Conservation (phyloP, 2,888 invertebrate genomes). For the Polydrusus tereticollis region DNA sequence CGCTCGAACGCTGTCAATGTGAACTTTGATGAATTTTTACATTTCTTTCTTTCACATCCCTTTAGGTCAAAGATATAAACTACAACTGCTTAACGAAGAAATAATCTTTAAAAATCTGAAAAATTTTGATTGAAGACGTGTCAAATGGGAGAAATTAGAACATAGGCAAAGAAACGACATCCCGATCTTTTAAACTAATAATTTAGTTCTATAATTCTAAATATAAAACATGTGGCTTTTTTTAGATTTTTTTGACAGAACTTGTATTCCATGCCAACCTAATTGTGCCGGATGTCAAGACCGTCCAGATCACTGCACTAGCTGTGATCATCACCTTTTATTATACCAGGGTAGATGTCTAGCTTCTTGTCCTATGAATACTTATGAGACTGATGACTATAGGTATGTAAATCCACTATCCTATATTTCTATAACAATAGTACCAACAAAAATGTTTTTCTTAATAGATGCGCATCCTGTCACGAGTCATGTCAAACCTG, state of each 20-base stretch:
- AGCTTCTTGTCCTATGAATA: conserved; percentile 85
- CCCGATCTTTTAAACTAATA: too few relatives aligned
- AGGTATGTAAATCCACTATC: conserved; percentile 70
- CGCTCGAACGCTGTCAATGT: too few relatives aligned
- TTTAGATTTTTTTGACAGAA: conserved; percentile 70
- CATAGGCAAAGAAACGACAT: too few relatives aligned
- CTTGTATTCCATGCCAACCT: conserved; percentile 87
- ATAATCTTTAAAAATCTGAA: too few relatives aligned
- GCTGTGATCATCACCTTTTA: conserved; percentile 89
- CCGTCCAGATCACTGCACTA: conserved; percentile 85
- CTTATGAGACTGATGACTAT: conserved; percentile 90
- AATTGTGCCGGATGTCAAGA: conserved; percentile 90
- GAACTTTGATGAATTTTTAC: too few relatives aligned
- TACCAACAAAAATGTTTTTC: not conserved
- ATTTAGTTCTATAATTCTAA: not conserved
- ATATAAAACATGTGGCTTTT: conserved; percentile 13
- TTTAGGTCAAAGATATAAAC: too few relatives aligned
- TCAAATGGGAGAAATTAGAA: too few relatives aligned
- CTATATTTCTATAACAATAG: too few relatives aligned
- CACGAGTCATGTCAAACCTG: conserved; percentile 86
- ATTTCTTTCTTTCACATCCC: too few relatives aligned
- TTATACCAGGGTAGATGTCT: conserved; percentile 86
- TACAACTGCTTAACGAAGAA: too few relatives aligned
- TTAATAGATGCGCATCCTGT: conserved; percentile 79
- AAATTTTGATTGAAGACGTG: too few relatives aligned